Percentiles rank a stretch among this genome's conserved stretches.
These are phyloP conservation scores for Cecidostiba fungosa DNA, from an alignment of 2,888 invertebrate species.

Conservation along the genomic window DNA sequence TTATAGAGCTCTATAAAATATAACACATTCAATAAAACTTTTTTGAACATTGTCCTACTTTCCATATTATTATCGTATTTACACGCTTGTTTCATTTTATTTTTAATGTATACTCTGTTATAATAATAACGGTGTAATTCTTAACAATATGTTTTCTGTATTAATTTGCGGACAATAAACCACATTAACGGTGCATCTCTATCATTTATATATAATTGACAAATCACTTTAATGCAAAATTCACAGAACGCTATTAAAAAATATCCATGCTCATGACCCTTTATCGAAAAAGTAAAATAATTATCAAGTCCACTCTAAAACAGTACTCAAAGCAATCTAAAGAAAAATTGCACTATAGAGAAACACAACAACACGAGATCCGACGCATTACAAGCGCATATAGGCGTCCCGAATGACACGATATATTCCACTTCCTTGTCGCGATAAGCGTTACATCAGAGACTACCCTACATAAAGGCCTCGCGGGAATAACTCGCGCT, in stretches of 20 bases:
- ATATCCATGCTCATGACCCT: no score
- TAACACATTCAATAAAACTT: background rate
- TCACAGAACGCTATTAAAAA: no score
- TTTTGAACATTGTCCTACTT: background rate
- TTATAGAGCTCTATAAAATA: background rate
- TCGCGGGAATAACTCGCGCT: conserved; percentile 18
- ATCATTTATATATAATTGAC: no score
- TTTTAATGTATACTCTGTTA: background rate
- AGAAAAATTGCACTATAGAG: background rate
- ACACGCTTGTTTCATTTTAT: background rate
- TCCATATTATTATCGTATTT: background rate
- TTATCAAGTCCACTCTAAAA: background rate
- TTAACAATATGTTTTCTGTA: no score
- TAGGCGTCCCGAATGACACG: conserved; percentile 17
- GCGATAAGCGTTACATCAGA: conserved; percentile 47
- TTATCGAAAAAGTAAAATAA: background rate
- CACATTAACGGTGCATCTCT: no score
- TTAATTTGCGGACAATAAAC: no score
- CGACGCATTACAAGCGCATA: background rate
- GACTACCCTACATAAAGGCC: background rate
- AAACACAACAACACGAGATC: background rate
- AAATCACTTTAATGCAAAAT: no score
- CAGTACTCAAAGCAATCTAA: background rate
- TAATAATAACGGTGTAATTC: no score
- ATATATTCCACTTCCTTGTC: conserved; percentile 34